phyloP scores from a whole-genome alignment of 2,797 vertebrate genomes.

The Tenualosa ilisha region DNA sequence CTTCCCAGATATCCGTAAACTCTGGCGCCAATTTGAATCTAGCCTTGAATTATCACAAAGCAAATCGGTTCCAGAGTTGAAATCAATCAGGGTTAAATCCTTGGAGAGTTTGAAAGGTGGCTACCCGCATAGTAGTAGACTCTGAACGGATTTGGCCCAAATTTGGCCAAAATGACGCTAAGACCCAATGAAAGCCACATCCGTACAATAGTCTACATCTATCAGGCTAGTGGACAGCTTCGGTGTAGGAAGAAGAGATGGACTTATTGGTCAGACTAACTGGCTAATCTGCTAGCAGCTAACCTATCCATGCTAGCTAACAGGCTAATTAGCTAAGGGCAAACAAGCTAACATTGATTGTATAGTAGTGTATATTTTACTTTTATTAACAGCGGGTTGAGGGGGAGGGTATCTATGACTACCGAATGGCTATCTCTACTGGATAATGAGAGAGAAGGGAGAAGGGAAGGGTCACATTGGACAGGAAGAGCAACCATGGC shows the following conservation, averaged over 20 bases:
- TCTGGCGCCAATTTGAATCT: not conserved
- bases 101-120: not conserved
- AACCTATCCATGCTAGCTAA: not conserved
- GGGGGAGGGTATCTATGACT: conserved; percentile 8
- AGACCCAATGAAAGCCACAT: not conserved
- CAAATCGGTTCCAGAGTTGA: not conserved
- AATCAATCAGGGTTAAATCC: not conserved
- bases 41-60: no score
- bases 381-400: not conserved
- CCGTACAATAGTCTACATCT: not conserved
- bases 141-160: not conserved
- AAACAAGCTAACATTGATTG: not conserved
- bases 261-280: not conserved
- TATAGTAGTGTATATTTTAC: not conserved
- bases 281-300: not conserved
- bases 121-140: not conserved
- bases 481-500: conserved; percentile 18
- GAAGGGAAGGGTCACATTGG: not conserved
- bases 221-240: not conserved
- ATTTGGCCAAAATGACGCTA: not conserved
- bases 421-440: not conserved
- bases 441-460: not conserved
- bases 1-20: not conserved
- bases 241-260: not conserved
- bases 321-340: not conserved